These are phyloP conservation scores for Tursiops truncatus DNA, from an alignment of 2,113 vertebrate species.

Conservation along the genomic window DNA sequence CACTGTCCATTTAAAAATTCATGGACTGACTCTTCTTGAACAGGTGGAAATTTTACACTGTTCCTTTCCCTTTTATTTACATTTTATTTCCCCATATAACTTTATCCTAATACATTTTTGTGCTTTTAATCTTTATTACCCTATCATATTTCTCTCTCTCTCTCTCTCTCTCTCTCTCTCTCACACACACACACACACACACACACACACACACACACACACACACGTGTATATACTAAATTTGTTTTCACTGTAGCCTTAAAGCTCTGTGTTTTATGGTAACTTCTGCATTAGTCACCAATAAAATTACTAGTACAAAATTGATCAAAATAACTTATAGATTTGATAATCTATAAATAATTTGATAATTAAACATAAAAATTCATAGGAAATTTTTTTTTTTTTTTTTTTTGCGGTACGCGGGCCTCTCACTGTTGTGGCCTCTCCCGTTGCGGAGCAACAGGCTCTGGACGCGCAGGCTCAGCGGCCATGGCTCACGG, in stretches of 20 bases:
- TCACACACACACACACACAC: neutral
- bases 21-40: neutral
- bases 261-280: neutral
- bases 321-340: neutral
- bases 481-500: too few species aligned
- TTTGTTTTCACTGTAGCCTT: neutral
- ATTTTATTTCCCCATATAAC: neutral
- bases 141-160: neutral
- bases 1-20: conserved; percentile 2
- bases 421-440: too few species aligned
- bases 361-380: neutral
- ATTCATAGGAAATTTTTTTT: neutral
- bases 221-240: neutral
- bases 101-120: neutral
- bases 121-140: neutral
- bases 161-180: neutral
- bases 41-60: neutral
- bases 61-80: neutral
- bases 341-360: neutral
- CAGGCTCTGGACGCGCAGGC: too few species aligned
- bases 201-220: neutral
- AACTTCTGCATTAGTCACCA: neutral
- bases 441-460: too few species aligned
- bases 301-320: neutral
- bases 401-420: too few species aligned